These are phyloP conservation scores for Sylvilagus bachmani DNA, from an alignment of 2,113 vertebrate species.

Conservation along the genomic window DNA sequence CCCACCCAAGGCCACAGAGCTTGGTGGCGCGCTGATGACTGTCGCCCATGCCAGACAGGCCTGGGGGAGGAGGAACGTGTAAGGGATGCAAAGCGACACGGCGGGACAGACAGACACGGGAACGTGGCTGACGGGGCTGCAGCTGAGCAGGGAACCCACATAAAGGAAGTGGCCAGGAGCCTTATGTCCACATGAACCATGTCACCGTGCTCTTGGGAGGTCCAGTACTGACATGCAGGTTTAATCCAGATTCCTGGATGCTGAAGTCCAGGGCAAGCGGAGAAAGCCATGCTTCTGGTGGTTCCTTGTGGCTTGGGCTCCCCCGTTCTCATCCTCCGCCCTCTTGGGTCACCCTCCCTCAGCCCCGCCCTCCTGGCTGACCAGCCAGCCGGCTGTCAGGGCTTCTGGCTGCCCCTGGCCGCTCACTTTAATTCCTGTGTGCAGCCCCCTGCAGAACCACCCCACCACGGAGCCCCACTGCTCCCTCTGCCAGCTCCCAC, in stretches of 20 bases:
- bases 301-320: background rate
- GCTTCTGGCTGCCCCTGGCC: background rate
- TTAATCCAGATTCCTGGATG: constrained; percentile 70
- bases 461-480: background rate
- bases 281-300: constrained; percentile 17
- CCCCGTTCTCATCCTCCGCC: background rate
- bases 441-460: background rate
- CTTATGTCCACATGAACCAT: constrained; percentile 63
- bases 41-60: constrained; percentile 61
- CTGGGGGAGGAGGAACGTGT: constrained; percentile 66
- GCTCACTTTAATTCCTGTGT: background rate
- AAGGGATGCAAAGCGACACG: constrained; percentile 25
- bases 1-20: constrained; percentile 41
- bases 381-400: background rate
- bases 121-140: constrained; percentile 39
- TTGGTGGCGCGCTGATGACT: constrained; percentile 70
- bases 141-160: constrained; percentile 53
- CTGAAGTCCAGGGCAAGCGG: constrained; percentile 3
- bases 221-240: constrained; percentile 59
- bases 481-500: background rate
- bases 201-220: constrained; percentile 48
- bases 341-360: background rate
- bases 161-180: constrained; percentile 38
- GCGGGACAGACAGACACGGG: background rate
- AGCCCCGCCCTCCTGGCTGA: background rate